Base-by-base conservation (phyloP, 2,888 invertebrate species). In the Lasioglossum malachurum region DNA sequence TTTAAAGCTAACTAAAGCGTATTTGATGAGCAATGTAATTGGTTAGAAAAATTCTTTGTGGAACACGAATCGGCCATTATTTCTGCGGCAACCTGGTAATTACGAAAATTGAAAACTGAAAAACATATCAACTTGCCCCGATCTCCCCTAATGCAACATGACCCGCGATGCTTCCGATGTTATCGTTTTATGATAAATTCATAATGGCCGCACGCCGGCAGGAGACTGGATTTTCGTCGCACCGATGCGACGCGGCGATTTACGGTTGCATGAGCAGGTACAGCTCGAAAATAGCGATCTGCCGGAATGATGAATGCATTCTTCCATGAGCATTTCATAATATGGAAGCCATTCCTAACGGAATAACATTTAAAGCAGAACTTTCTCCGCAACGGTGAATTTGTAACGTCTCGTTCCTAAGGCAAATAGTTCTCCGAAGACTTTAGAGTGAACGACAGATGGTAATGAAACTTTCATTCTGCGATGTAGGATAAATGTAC, bases 121-220 rank as follows among this genome's bases (percentile, higher is more conserved):
- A 31, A 16, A 19, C 64, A 8, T 64, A 64, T 64, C 64, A 64
- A 16, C 31, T 64, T 31, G 64, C 7, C 31, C 31, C 64, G 64
- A 64, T 64, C 64, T 64, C 64, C 31, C 64, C 19, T 89, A 84
- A 84, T 80, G 88, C 87, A 90, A 91, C 87, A 82, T 78, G 90
- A 90, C 78, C 86, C 83, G 69, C n/a, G 86, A 85, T 84, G 85
- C 71, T 80, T 74, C 72, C 75, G 90, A 90, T 91, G 84, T 80
- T 90, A 90, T 90, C 90, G 83, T 87, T 87, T 82, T 88, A 87
- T 91, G 69, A 69, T 69, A 69, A 90, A 90, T 90, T 90, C 91
- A 88, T 87, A 83, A 75, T 82, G 88, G 72, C 71, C 67, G 35
- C 64, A 44, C 74, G 35, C 87, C 64, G 74, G 86, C 71, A 83